phyloP scores from a whole-genome alignment of 2,113 vertebrate genomes.

The Ameiurus melas region DNA sequence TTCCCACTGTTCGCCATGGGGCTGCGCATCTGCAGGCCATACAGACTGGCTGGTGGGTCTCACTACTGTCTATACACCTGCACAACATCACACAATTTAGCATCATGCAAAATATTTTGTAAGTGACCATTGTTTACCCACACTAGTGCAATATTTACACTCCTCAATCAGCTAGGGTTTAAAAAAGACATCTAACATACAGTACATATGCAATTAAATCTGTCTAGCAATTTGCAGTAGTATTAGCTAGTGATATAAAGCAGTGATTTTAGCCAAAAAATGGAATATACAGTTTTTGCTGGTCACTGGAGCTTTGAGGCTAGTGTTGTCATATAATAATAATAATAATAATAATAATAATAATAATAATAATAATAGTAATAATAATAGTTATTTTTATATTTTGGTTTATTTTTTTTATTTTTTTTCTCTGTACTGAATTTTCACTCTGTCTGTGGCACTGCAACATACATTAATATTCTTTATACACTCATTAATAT shows the following conservation, averaged over 20 bases:
- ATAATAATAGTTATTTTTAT: too few species aligned
- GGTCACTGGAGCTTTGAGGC: neutral
- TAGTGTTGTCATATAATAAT: neutral
- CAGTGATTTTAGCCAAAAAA: neutral
- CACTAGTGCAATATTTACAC: neutral
- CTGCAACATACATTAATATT: neutral
- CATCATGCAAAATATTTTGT: neutral
- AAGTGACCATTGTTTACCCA: neutral
- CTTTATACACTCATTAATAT: neutral
- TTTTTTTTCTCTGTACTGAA: neutral
- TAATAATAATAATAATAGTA: too few species aligned
- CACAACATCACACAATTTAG: neutral
- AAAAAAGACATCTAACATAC: neutral
- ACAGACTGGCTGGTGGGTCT: conserved; percentile 83
- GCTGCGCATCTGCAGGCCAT: conserved; percentile 83
- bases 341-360: too few species aligned
- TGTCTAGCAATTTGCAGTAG: neutral
- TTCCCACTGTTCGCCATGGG: conserved; percentile 87
- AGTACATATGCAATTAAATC: neutral
- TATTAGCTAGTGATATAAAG: neutral
- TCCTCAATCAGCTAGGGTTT: neutral
- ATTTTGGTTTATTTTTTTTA: too few species aligned
- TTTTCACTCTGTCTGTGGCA: too few species aligned
- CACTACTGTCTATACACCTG: neutral
- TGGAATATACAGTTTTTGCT: neutral